Conservation (phyloP, 1,140 invertebrate genomes). For the Ips typographus region DNA sequence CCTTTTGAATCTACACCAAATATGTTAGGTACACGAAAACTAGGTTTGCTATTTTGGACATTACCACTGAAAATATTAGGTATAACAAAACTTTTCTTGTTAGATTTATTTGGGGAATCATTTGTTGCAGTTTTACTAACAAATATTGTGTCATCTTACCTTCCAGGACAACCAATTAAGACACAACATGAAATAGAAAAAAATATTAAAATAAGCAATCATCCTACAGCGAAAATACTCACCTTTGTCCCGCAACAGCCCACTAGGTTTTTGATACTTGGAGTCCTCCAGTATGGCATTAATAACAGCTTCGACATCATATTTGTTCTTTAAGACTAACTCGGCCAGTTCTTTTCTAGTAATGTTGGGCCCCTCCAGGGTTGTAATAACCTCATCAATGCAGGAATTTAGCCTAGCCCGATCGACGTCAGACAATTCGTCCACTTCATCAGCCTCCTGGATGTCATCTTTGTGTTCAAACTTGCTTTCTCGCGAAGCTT, state of each 20-base stretch:
- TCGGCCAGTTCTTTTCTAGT: slow-evolving; percentile 40
- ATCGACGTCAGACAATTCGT: slow-evolving; percentile 64
- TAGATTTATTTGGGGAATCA: slow-evolving; percentile 3
- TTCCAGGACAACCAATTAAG: slow-evolving; percentile 51
- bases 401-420: slow-evolving; percentile 78
- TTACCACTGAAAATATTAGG: slow-evolving; percentile 13
- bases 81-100: slow-evolving; percentile 18
- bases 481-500: slow-evolving; percentile 63
- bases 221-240: slow-evolving; percentile 28
- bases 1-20: slow-evolving; percentile 9
- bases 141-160: slow-evolving; percentile 54
- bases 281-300: slow-evolving; percentile 76
- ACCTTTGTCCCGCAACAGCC: slow-evolving; percentile 46
- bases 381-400: slow-evolving; percentile 68
- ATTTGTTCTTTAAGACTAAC: slow-evolving; percentile 41
- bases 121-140: slow-evolving; percentile 6
- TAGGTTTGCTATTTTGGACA: neutral
- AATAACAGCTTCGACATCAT: slow-evolving; percentile 37
- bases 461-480: slow-evolving; percentile 74
- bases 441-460: slow-evolving; percentile 69
- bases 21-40: slow-evolving; percentile 28
- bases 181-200: slow-evolving; percentile 55
- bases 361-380: slow-evolving; percentile 36
- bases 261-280: slow-evolving; percentile 21
- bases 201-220: slow-evolving; percentile 34